phyloP scores from a whole-genome alignment of 1,140 invertebrate genomes.

The Drosophila navojoa region DNA sequence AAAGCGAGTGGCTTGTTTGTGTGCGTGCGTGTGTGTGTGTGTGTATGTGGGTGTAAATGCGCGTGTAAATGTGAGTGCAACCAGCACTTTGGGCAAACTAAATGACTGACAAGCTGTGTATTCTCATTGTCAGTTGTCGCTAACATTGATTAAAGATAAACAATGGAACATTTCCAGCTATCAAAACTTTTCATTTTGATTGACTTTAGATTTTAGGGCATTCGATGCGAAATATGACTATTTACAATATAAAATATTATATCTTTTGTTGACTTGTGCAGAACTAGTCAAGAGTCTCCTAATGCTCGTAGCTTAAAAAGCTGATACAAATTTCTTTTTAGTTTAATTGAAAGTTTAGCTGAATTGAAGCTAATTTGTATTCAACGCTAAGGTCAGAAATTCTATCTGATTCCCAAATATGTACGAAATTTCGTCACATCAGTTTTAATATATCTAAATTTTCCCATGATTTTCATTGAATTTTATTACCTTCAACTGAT shows the following conservation, averaged over 20 bases:
- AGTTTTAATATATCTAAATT: no score
- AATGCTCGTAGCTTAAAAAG: no score
- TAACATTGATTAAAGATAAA: conserved; percentile 45
- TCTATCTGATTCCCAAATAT: no score
- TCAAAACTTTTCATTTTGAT: background rate
- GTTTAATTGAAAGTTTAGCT: no score
- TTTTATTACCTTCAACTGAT: no score
- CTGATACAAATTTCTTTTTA: no score
- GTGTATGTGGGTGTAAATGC: background rate
- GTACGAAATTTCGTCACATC: no score
- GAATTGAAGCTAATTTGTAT: no score
- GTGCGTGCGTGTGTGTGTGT: background rate
- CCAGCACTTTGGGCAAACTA: conserved; percentile 19
- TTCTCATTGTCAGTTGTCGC: conserved; percentile 21
- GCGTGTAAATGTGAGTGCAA: conserved; percentile 11
- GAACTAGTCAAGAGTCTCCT: no score
- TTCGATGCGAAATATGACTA: background rate
- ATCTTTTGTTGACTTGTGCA: background rate
- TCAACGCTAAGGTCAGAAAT: no score
- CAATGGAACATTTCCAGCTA: background rate
- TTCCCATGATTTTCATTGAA: no score
- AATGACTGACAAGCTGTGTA: conserved; percentile 34
- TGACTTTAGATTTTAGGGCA: background rate
- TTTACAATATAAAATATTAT: no score
- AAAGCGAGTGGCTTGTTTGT: conserved; percentile 18